Evolutionary conservation across 2,113 vertebrate species (phyloP).

Genomic region (Gallinago undulata): DNA sequence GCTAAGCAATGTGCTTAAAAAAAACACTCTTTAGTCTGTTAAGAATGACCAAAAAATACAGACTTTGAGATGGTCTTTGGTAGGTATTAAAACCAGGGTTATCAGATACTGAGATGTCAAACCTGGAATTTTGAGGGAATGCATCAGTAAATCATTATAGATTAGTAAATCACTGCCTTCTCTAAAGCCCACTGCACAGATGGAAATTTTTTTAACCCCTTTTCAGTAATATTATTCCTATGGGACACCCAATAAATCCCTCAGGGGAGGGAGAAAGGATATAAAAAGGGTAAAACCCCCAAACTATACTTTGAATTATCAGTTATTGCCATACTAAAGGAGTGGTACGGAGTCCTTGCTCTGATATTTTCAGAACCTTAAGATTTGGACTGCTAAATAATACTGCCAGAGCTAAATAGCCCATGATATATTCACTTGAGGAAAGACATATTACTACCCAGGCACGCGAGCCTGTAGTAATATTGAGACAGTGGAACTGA

Average conservation of each 20-base stretch:
- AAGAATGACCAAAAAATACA: neutral
- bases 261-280: neutral
- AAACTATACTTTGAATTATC: neutral
- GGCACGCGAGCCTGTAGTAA: neutral
- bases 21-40: neutral
- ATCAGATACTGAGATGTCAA: neutral
- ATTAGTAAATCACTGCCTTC: neutral
- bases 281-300: neutral
- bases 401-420: neutral
- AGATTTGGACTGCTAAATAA: neutral
- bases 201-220: neutral
- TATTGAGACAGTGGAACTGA: neutral
- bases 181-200: neutral
- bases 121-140: neutral
- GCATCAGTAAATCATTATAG: neutral
- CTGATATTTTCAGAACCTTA: neutral
- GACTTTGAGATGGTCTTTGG: neutral
- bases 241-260: accelerated
- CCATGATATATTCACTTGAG: neutral
- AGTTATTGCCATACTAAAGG: neutral
- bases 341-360: neutral
- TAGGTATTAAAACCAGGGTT: neutral
- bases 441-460: neutral
- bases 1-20: neutral
- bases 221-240: neutral